Base-by-base conservation (phyloP, 2,797 vertebrate genomes). In the Delichon dasypus region DNA sequence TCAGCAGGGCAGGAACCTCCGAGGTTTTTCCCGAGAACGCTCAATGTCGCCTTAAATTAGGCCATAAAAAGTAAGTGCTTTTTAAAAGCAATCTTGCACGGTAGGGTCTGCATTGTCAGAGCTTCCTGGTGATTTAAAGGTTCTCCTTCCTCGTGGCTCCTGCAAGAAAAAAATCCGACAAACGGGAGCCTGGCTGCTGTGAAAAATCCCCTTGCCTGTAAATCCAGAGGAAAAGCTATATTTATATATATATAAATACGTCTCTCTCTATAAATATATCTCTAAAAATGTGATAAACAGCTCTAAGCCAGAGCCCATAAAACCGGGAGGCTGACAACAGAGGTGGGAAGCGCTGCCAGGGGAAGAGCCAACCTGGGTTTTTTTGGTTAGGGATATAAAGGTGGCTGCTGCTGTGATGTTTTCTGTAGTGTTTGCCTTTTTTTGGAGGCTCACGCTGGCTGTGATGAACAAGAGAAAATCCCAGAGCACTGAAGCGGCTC, bases 21-120 rank as follows among this genome's bases (percentile, higher is more conserved):
- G 47, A 95, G 87, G 54, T 87, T 87, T 80, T 97, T 88, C 94
- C 94, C 55, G 48, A 91, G 94, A 95, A 91, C 77, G 36, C 77
- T 97, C 95, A 93, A 86, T 94, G 93, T 96, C 83, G 45, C 85
- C 90, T 85, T 90, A 95, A 98, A 98, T 98, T 94, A 97, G 95
- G 91, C 94, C 85, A 94, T 97, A 97, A 97, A 98, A 96, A 90
- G 85, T 88, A 97, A 97, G 94, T 94, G 96, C 96, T 97, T 97
- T 98, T 97, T 96, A 97, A 97, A 97, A 94, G 96, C 95, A 84
- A 19, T 93, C 97, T 93, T 95, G 78, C 85, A 72, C 91, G 47
- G 91, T 44, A 66, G 91, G 93, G 55, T 38, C 86, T 84, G 89
- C 74, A 34, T 85, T 95, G 92, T 93, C 92, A 81, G 38, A 64